Evolutionary conservation across 2,888 invertebrate genomes (phyloP).

Genomic region (Antheraea yamamai): DNA sequence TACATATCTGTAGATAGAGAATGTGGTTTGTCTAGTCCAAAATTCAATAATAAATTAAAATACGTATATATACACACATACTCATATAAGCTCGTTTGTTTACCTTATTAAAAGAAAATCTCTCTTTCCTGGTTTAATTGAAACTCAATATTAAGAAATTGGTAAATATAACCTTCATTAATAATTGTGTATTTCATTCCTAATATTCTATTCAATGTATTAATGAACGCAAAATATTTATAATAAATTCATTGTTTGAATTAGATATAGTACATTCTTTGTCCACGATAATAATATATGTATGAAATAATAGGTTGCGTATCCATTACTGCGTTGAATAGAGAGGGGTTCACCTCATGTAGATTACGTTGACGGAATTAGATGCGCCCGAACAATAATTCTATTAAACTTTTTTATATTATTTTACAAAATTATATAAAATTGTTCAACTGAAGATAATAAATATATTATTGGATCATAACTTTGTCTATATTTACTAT

Average conservation of each 20-base stretch:
- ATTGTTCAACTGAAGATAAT: constrained; percentile 47
- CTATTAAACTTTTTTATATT: constrained; percentile 29
- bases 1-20: constrained; percentile 82
- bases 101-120: constrained; percentile 46
- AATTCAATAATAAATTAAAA: constrained; percentile 70
- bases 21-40: constrained; percentile 81
- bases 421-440: constrained; percentile 28
- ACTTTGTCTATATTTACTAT: constrained; percentile 13
- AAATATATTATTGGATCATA: constrained; percentile 33
- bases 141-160: constrained; percentile 60
- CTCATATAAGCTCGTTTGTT: constrained; percentile 69
- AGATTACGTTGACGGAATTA: constrained; percentile 23
- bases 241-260: constrained; percentile 35
- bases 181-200: constrained; percentile 22
- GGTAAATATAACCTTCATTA: constrained; percentile 24
- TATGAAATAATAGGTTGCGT: constrained; percentile 34
- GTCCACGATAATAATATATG: constrained; percentile 49
- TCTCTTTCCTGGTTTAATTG: constrained; percentile 69
- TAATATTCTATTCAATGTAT: constrained; percentile 57
- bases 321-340: constrained; percentile 59
- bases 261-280: constrained; percentile 52
- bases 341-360: constrained; percentile 45
- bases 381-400: constrained; percentile 39
- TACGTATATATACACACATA: not conserved
- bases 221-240: constrained; percentile 40